phyloP scores from a whole-genome alignment of 2,113 vertebrate genomes.

The Onychostoma macrolepis region DNA sequence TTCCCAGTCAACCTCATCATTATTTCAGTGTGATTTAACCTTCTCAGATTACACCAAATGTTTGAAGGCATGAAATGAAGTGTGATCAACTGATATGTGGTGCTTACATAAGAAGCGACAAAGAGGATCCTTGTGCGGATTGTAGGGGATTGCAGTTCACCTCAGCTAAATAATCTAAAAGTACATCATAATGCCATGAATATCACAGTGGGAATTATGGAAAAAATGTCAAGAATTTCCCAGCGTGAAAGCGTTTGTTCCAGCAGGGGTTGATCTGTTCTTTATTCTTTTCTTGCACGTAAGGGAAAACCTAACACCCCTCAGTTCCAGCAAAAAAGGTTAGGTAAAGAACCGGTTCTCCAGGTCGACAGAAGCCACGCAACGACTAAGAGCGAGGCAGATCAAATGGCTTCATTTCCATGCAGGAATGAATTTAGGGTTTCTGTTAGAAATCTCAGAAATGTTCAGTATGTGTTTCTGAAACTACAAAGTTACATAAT shows the following conservation, averaged over 20 bases:
- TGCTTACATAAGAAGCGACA: constrained; percentile 6
- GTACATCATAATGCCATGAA: not conserved
- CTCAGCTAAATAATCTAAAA: not conserved
- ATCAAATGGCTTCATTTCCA: not conserved
- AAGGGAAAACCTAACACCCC: constrained; percentile 11
- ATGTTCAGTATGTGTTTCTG: constrained; percentile 1
- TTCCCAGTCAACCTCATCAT: constrained; percentile 11
- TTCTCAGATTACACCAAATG: constrained; percentile 5
- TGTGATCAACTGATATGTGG: not conserved
- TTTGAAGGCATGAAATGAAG: constrained; percentile 11
- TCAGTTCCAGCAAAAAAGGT: not conserved
- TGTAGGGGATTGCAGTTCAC: not conserved
- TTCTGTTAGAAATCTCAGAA: constrained; percentile 13
- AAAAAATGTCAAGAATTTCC: not conserved
- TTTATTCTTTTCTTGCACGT: not conserved
- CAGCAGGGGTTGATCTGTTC: not conserved
- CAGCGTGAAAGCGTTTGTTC: not conserved
- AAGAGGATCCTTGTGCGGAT: constrained; percentile 4
- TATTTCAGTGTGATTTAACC: constrained; percentile 39
- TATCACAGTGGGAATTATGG: not conserved
- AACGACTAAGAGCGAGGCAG: not conserved
- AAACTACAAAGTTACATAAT: not conserved
- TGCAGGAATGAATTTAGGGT: not conserved
- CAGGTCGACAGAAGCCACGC: not conserved
- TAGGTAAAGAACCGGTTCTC: constrained; percentile 18